Evolutionary conservation across 2,888 invertebrate species (phyloP), one percentile per base, ranked within the genome.

Genomic region (Habrosyne pyritoides): DNA sequence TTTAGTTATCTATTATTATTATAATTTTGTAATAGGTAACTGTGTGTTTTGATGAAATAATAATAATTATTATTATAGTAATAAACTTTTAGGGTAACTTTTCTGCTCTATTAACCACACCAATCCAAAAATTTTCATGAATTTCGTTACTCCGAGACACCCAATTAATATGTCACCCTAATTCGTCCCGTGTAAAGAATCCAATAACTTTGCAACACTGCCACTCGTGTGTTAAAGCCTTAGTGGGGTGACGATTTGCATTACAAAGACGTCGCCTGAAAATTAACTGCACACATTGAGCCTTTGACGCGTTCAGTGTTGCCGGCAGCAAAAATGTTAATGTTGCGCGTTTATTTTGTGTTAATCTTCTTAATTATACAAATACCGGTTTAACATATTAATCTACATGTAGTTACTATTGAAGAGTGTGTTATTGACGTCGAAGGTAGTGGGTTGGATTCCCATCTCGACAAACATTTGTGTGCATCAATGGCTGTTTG

Each of bases 241-340:
- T 53, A 54, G 68, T 66, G 67, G 67, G 57, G 59, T 56, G 67
- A 54, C 18, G 46, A 84, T 89, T 89, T 82, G 81, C 88, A 88
- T 89, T 60, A 83, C 84, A 87, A 85, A 88, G 86, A 76, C 67
- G 66, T 67, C 73, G 67, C 52, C 69, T 73, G 75, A 65, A 79
- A 84, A 84, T 86, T 81, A 83, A 82, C 79, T 75, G 68, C 75
- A 75, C 71, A 70, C 74, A 67, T 66, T 53, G 59, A 56, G 54
- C 56, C 63, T 67, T 61, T 65, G 63, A 61, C 55, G 62, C 53
- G 53, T 57, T 54, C 58, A 53, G 69, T 65, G 56, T 42, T 42
- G 42, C 6, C 18, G 42, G 18, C 18, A 18, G 55, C 57, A 53
- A 57, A 56, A 53, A 53, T 24, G 21, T 30, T 46, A 42, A 42